Conservation (phyloP, 2,797 vertebrate genomes). For the Molossus molossus region DNA sequence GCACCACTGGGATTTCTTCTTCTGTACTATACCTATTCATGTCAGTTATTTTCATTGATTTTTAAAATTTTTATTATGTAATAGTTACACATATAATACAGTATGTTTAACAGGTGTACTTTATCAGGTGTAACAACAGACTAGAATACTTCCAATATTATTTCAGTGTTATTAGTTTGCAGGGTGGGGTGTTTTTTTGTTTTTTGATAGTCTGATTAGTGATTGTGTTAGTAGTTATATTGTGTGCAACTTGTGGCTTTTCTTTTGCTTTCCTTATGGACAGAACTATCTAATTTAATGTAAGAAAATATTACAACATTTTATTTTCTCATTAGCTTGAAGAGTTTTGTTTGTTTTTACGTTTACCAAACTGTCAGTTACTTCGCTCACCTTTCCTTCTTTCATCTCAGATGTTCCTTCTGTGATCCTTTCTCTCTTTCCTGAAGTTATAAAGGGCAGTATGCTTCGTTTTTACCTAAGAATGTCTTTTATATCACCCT, state of each 20-base stretch:
- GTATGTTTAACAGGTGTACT: background rate
- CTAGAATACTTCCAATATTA: background rate
- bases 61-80: background rate
- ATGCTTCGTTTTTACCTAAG: background rate
- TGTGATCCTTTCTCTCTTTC: background rate
- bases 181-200: background rate
- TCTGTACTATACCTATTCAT: background rate
- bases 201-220: background rate
- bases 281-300: background rate
- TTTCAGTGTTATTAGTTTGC: background rate
- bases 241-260: background rate
- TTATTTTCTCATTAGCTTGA: background rate
- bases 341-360: background rate
- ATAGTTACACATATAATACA: background rate
- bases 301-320: background rate
- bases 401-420: background rate
- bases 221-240: background rate
- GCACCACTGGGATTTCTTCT: background rate
- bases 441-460: background rate
- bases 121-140: background rate
- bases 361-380: background rate
- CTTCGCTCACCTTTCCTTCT: background rate
- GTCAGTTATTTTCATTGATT: background rate
- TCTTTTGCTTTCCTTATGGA: background rate
- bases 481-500: background rate